phyloP scores from a whole-genome alignment of 2,113 vertebrate species.

The Choloepus hoffmanni region DNA sequence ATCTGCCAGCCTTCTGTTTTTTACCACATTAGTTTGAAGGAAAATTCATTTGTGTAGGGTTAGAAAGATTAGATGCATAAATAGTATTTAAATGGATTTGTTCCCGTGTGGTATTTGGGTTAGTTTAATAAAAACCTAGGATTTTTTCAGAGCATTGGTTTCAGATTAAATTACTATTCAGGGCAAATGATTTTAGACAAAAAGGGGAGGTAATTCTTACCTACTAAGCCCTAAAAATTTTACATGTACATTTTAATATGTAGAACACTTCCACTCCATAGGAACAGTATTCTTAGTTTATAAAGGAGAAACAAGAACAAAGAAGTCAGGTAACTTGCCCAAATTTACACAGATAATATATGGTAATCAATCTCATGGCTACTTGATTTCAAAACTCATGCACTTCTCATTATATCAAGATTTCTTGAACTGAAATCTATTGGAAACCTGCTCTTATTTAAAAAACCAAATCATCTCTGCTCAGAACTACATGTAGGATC shows the following conservation, averaged over 20 bases:
- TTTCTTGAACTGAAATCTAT: constrained; percentile 20
- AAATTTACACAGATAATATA: neutral
- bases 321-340: neutral
- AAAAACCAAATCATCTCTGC: neutral
- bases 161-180: neutral
- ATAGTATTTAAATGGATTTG: neutral
- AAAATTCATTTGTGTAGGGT: neutral
- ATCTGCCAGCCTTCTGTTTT: neutral
- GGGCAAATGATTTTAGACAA: neutral
- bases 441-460: constrained; percentile 7
- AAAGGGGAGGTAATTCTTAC: constrained; percentile 21
- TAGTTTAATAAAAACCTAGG: neutral
- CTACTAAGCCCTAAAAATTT: neutral
- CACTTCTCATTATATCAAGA: neutral
- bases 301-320: neutral
- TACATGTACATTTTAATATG: neutral
- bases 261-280: neutral
- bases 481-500: neutral
- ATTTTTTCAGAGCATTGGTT: neutral
- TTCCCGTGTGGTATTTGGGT: neutral
- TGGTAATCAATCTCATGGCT: neutral
- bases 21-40: neutral
- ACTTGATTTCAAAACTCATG: neutral
- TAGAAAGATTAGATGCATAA: neutral
- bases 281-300: constrained; percentile 8